These are phyloP conservation scores for Agonopterix heracliana DNA, from an alignment of 2,888 invertebrate genomes.

Conservation along the genomic window DNA sequence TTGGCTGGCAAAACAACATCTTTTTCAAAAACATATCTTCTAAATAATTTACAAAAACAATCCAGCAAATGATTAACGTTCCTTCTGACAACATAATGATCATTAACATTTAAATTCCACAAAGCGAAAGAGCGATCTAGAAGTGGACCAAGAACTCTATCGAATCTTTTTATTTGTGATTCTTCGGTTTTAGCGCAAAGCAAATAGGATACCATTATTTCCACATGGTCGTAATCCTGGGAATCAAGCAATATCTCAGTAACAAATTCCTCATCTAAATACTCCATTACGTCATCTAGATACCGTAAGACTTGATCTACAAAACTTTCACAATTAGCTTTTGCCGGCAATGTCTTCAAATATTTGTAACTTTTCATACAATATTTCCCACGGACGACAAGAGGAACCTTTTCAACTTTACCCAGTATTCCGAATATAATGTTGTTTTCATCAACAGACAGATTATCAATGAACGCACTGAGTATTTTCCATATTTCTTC, in stretches of 20 bases:
- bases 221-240: background rate
- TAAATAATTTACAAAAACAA: slow-evolving; percentile 7
- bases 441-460: slow-evolving; percentile 35
- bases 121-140: slow-evolving; percentile 22
- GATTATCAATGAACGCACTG: slow-evolving; percentile 34
- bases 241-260: slow-evolving; percentile 23
- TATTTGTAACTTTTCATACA: slow-evolving; percentile 34
- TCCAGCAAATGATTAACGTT: slow-evolving; percentile 5
- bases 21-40: slow-evolving; percentile 15
- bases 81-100: slow-evolving; percentile 1
- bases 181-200: slow-evolving; percentile 25
- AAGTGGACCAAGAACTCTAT: slow-evolving; percentile 22
- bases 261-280: slow-evolving; percentile 23
- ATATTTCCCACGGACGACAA: slow-evolving; percentile 24
- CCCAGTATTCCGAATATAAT: slow-evolving; percentile 29
- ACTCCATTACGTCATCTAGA: slow-evolving; percentile 21
- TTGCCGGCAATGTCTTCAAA: slow-evolving; percentile 27
- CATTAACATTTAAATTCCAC: slow-evolving; percentile 18
- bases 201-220: slow-evolving; percentile 23
- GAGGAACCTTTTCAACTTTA: slow-evolving; percentile 23
- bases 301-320: slow-evolving; percentile 16
- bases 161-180: slow-evolving; percentile 24
- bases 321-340: slow-evolving; percentile 19
- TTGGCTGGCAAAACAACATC: slow-evolving; percentile 24
- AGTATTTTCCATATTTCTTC: slow-evolving; percentile 35